Percentiles rank a stretch among this genome's conserved stretches.
Evolutionary conservation across 2,888 invertebrate species (phyloP).

Genomic region (Melolontha melolontha): DNA sequence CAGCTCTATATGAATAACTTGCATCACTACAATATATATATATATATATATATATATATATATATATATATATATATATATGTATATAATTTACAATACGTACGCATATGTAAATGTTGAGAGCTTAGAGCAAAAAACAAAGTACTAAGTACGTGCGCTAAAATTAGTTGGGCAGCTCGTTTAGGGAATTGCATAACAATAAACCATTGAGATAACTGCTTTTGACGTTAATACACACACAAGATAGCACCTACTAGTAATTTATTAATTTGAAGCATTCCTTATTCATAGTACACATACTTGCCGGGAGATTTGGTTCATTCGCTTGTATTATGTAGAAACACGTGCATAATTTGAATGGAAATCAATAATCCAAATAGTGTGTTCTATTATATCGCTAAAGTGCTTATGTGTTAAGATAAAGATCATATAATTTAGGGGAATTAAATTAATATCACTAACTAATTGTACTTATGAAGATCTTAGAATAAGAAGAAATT

Average conservation of each 20-base stretch:
- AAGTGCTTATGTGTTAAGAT: no score
- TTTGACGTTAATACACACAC: slow-evolving; percentile 28
- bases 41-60: no score
- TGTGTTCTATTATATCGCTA: no score
- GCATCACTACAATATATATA: no score
- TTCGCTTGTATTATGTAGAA: not conserved
- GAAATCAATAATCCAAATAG: slow-evolving; percentile 6
- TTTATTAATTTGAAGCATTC: slow-evolving; percentile 33
- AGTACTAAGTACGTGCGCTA: not conserved
- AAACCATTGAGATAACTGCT: slow-evolving; percentile 30
- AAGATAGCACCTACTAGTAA: slow-evolving; percentile 27
- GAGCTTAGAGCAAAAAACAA: not conserved
- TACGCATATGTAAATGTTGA: slow-evolving; percentile 7
- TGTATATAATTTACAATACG: not conserved
- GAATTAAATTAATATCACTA: no score
- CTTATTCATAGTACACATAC: slow-evolving; percentile 9
- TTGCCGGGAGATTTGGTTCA: not conserved
- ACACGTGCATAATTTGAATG: not conserved
- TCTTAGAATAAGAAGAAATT: no score
- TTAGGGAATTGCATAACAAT: slow-evolving; percentile 34
- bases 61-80: no score
- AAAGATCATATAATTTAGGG: no score
- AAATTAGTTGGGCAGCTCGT: slow-evolving; percentile 14
- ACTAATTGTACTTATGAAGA: no score
- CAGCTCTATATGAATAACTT: no score